A percentile compares a stretch with the other conserved stretches of the same genome.
phyloP scores from a whole-genome alignment of 1,140 invertebrate genomes.

The Argopecten irradians region DNA sequence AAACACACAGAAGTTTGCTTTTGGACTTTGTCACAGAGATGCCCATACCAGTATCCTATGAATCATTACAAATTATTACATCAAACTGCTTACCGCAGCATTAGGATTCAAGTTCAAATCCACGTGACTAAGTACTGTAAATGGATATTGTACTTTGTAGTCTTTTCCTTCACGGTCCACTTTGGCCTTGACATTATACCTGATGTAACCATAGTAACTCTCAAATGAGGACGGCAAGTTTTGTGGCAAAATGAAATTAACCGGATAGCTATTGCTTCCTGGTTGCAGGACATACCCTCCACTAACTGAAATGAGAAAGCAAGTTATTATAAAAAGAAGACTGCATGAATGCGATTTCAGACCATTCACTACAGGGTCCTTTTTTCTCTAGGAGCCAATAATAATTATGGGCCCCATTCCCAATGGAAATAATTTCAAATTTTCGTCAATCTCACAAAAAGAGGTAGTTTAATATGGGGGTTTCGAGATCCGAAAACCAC shows the following conservation, averaged over 20 bases:
- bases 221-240: slow-evolving; percentile 44
- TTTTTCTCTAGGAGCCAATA: no score
- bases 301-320: background rate
- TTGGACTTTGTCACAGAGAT: no score
- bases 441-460: no score
- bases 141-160: slow-evolving; percentile 57
- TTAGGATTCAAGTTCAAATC: slow-evolving; percentile 60
- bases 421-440: no score
- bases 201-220: slow-evolving; percentile 59
- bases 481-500: no score
- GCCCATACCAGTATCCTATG: no score
- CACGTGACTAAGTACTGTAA: slow-evolving; percentile 61
- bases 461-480: no score
- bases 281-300: background rate
- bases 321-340: no score
- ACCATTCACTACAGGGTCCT: no score
- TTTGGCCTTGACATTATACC: slow-evolving; percentile 74
- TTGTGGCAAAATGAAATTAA: slow-evolving; percentile 35
- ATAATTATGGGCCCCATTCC: no score
- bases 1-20: no score
- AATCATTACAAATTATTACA: background rate
- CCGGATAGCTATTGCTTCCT: slow-evolving; percentile 34
- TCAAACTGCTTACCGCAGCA: slow-evolving; percentile 32
- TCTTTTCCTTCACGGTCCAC: slow-evolving; percentile 71
- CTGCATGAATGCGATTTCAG: no score